Percentiles rank a stretch among this genome's conserved stretches.
These are phyloP conservation scores for Acromyrmex charruanus DNA, from an alignment of 1,140 invertebrate species.

Conservation along the genomic window DNA sequence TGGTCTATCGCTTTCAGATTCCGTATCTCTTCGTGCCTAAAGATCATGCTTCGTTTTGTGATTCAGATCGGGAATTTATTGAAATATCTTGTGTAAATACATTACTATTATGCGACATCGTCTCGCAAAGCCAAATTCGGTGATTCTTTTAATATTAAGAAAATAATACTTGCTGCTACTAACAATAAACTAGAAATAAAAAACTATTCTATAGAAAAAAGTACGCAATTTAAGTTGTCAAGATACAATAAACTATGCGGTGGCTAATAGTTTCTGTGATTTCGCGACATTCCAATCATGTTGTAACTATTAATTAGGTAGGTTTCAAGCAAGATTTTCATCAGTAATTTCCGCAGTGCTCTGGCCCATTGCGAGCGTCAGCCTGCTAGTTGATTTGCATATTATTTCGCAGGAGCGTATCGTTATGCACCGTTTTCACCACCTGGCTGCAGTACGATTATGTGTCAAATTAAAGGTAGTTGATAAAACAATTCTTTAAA, in stretches of 20 bases:
- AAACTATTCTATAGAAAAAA: background rate
- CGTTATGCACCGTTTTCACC: conserved; percentile 62
- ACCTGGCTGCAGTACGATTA: conserved; percentile 49
- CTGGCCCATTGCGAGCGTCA: conserved; percentile 67
- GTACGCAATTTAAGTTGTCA: background rate
- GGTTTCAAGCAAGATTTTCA: conserved; percentile 83
- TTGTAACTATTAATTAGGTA: conserved; percentile 83
- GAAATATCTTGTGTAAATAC: background rate
- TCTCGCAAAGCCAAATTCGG: background rate
- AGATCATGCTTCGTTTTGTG: background rate
- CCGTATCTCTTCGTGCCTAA: conserved; percentile 81
- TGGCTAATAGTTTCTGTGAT: conserved; percentile 70
- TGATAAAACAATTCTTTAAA: background rate
- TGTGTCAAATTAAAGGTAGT: conserved; percentile 42
- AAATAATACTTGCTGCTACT: background rate
- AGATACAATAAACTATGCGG: conserved; percentile 5
- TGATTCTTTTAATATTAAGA: background rate
- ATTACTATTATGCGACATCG: background rate
- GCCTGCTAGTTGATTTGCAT: conserved; percentile 80
- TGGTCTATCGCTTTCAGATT: conserved; percentile 82
- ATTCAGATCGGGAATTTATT: background rate
- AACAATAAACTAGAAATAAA: background rate
- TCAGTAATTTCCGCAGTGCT: conserved; percentile 81
- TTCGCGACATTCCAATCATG: conserved; percentile 76
- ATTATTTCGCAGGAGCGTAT: conserved; percentile 74